Conservation (phyloP, 2,113 vertebrate genomes). For the Rhinichthys klamathensis region DNA sequence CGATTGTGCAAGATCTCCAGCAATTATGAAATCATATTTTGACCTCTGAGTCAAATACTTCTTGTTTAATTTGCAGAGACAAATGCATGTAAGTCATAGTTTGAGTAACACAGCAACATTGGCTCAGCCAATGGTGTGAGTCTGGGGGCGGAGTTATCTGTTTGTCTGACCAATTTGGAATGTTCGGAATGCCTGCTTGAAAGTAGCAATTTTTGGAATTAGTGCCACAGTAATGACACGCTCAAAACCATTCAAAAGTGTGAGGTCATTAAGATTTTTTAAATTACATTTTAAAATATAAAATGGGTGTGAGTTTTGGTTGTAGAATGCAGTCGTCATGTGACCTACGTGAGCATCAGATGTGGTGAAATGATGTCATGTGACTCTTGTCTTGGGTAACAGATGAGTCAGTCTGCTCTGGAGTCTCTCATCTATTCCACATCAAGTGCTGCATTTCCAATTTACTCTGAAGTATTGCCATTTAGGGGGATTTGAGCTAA, state of each 20-base stretch:
- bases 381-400: background rate
- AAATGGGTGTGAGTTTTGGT: no score
- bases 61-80: background rate
- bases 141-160: background rate
- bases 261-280: background rate
- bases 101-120: background rate
- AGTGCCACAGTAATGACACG: background rate
- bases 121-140: background rate
- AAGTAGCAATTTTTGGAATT: background rate
- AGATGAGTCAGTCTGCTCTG: background rate
- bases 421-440: background rate
- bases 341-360: background rate
- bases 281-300: background rate
- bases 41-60: background rate
- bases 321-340: no score
- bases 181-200: background rate
- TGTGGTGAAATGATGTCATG: background rate
- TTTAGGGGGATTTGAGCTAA: slow-evolving; percentile 29
- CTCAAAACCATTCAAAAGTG: background rate
- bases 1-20: background rate
- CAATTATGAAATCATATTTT: background rate
- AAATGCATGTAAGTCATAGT: background rate
- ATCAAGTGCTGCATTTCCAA: slow-evolving; percentile 23
- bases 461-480: slow-evolving; percentile 1
- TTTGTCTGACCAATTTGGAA: background rate